Conservation (phyloP, 2,888 invertebrate species). For the Phengaris alcon region DNA sequence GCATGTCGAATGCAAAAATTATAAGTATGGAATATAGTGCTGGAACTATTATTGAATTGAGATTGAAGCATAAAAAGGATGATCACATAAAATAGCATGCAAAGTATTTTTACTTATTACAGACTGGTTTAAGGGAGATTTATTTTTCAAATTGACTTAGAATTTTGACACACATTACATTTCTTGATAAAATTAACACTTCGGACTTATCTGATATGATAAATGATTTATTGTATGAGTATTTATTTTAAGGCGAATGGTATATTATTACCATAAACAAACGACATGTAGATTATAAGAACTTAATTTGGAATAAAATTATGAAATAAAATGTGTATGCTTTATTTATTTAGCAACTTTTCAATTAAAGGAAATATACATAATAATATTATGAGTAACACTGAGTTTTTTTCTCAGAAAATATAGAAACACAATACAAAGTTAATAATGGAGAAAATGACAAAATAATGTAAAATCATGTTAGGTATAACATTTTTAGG, state of each 20-base stretch:
- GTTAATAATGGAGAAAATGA: no score
- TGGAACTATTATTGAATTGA: constrained; percentile 47
- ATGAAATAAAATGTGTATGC: constrained; percentile 56
- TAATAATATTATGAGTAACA: no score
- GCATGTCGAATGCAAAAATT: constrained; percentile 55
- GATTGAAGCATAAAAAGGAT: constrained; percentile 36
- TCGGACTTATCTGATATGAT: constrained; percentile 32
- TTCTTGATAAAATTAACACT: constrained; percentile 28
- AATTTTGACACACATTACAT: constrained; percentile 10
- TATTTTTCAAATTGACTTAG: constrained; percentile 6
- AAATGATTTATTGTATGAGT: constrained; percentile 31
- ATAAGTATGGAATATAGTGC: constrained; percentile 52
- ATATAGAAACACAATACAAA: background rate
- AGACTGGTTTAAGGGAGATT: background rate
- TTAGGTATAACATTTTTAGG: no score
- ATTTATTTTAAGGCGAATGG: constrained; percentile 46
- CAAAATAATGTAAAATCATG: no score
- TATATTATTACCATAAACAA: constrained; percentile 44
- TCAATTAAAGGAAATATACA: background rate
- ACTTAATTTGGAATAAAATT: constrained; percentile 66
- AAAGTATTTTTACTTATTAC: constrained; percentile 22
- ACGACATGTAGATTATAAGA: constrained; percentile 64
- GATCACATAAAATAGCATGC: constrained; percentile 24
- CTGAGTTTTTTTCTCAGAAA: no score
- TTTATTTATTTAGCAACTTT: constrained; percentile 49